Base-by-base conservation (phyloP, 2,797 vertebrate genomes). In the Coilia nasus region DNA sequence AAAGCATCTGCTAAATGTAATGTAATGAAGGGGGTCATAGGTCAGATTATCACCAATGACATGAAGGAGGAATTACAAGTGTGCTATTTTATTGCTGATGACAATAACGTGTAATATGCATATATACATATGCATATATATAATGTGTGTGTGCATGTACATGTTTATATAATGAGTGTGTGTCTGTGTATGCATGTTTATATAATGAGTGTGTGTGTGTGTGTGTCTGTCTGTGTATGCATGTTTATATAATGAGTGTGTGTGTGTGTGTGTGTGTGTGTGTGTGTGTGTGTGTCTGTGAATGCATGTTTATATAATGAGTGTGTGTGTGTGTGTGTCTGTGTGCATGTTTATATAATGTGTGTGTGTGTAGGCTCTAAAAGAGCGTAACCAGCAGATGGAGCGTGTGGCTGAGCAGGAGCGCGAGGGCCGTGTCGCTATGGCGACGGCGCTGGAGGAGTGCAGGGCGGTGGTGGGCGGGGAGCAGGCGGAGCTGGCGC, bases 371-470 rank as follows among this genome's bases (percentile, higher is more conserved):
- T 82, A 25, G 97, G 97, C 97, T 0, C 93, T 99, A 80, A 99
- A 99, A 88, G 98, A 99, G 87, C 95, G 98, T 56, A 98, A 98
- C 92, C 97, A 98, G 88, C 97, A 99, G 90, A 97, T 98, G 97
- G 98, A 99, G 88, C 95, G 98, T 6, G 96, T 97, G 67, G 89
- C 97, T 82, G 98, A 99, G 81, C 97, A 97, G 0, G 98, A 99
- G 92, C 95, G 98, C 89, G 97, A 97, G 85, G 97, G 95, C 82
- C 96, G 96, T 31, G 93, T 90, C 0, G 94, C 96, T 0, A 91
- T 98, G 91, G 96, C 93, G 0, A 95, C 95, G 0, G 93, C 96
- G 0, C 89, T 99, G 0, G 98, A 98, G 46, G 97, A 99, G 89
- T 98, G 97, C 92, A 97, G 96, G 90, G 94, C 92, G 7, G 96